Conservation (phyloP, 2,113 vertebrate species). For the Canis aureus region DNA sequence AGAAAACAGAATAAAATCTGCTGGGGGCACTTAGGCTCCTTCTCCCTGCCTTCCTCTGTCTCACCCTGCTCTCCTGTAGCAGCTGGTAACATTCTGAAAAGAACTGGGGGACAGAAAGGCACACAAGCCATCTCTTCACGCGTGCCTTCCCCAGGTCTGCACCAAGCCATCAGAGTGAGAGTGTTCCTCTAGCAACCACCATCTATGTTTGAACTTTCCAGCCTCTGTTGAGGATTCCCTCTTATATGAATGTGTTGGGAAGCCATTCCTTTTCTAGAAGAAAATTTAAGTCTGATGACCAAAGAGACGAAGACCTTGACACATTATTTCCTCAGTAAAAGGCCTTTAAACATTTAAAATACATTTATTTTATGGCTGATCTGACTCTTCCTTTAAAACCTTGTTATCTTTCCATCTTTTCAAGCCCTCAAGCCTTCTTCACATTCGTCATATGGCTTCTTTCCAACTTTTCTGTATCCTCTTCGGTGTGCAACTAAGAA, state of each 20-base stretch:
- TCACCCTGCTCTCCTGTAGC: not conserved
- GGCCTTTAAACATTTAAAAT: not conserved
- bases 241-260: not conserved
- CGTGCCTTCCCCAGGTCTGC: not conserved
- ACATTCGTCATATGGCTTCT: not conserved
- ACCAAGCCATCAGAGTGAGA: not conserved
- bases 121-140: not conserved
- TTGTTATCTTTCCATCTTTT: not conserved
- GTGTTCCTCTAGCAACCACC: not conserved
- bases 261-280: not conserved
- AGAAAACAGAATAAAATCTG: slow-evolving; percentile 25
- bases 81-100: not conserved
- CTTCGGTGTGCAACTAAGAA: not conserved
- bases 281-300: not conserved
- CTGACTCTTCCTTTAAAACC: not conserved
- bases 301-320: not conserved
- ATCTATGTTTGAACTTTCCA: not conserved
- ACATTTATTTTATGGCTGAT: not conserved
- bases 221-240: not conserved
- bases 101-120: not conserved
- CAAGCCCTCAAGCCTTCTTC: not conserved
- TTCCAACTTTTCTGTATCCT: not conserved
- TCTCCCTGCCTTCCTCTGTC: not conserved
- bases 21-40: not conserved
- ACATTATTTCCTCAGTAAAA: not conserved